phyloP scores from a whole-genome alignment of 2,888 invertebrate species.

The Drosophila setosimentum region DNA sequence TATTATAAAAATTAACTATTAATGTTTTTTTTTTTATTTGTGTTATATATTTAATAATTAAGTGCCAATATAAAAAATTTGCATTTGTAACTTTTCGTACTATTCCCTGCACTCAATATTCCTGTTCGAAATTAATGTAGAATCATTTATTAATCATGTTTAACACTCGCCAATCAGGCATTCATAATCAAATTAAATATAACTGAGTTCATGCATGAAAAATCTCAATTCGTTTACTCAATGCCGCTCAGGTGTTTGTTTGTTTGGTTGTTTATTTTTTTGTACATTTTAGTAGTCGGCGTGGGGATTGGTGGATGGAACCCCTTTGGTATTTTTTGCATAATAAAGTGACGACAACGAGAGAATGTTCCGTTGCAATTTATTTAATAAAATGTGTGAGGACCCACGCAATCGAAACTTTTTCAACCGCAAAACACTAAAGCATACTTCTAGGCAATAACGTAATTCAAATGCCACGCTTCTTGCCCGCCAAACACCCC shows the following conservation, averaged over 20 bases:
- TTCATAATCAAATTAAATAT: constrained; percentile 29
- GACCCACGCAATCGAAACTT: constrained; percentile 79
- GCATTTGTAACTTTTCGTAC: neutral
- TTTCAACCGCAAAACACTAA: constrained; percentile 79
- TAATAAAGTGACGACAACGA: constrained; percentile 60
- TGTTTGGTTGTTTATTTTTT: constrained; percentile 10
- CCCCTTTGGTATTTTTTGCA: constrained; percentile 61
- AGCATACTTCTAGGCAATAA: constrained; percentile 80
- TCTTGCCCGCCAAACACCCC: constrained; percentile 16
- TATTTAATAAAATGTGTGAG: constrained; percentile 70
- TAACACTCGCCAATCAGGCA: constrained; percentile 9
- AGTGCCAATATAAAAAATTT: neutral
- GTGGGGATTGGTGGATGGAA: constrained; percentile 25
- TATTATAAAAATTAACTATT: neutral
- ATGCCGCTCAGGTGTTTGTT: constrained; percentile 25
- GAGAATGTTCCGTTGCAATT: constrained; percentile 67
- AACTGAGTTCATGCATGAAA: constrained; percentile 33
- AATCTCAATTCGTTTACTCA: constrained; percentile 55
- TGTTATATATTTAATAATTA: neutral
- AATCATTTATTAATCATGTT: constrained; percentile 24
- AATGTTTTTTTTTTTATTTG: neutral
- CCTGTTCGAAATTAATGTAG: neutral
- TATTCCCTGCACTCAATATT: too few species aligned
- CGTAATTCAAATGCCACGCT: constrained; percentile 69
- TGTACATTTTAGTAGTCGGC: constrained; percentile 34